Percentiles rank a stretch among this genome's conserved stretches.
Conservation (phyloP, 2,797 vertebrate genomes). For the Harpia harpyja region DNA sequence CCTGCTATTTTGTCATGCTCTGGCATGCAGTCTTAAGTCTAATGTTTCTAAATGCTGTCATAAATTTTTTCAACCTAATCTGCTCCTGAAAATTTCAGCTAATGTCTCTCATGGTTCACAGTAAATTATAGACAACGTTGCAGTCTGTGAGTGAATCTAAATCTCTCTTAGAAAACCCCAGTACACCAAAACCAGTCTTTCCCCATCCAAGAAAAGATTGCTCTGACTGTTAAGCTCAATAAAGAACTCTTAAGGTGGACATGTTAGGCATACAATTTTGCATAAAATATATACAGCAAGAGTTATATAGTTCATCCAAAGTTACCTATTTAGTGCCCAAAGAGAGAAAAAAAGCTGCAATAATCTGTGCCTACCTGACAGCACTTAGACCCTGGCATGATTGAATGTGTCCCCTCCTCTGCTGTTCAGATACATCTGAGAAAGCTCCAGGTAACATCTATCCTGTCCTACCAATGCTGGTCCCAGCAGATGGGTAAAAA, state of each 20-base stretch:
- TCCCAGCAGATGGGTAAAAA: not conserved
- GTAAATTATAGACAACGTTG: conserved; percentile 14
- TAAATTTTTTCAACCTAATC: conserved; percentile 71
- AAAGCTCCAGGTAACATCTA: not conserved
- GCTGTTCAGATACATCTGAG: not conserved
- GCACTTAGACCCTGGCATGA: not conserved
- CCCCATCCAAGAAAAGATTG: not conserved
- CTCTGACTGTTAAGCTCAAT: not conserved
- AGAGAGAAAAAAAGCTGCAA: not conserved
- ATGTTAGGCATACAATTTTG: not conserved
- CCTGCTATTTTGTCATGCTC: conserved; percentile 67
- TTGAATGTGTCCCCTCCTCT: not conserved
- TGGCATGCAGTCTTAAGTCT: conserved; percentile 62
- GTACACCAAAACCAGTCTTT: not conserved
- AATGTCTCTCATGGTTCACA: conserved; percentile 37
- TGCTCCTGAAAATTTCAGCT: conserved; percentile 67
- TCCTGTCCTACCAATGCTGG: not conserved
- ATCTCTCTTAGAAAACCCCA: not conserved
- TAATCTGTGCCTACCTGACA: not conserved
- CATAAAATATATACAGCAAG: not conserved
- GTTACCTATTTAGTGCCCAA: not conserved
- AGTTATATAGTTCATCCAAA: not conserved
- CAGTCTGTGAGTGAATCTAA: conserved; percentile 19
- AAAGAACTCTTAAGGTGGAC: not conserved
- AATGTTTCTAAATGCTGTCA: conserved; percentile 65